phyloP scores from a whole-genome alignment of 2,113 vertebrate genomes.

The Bucco capensis region DNA sequence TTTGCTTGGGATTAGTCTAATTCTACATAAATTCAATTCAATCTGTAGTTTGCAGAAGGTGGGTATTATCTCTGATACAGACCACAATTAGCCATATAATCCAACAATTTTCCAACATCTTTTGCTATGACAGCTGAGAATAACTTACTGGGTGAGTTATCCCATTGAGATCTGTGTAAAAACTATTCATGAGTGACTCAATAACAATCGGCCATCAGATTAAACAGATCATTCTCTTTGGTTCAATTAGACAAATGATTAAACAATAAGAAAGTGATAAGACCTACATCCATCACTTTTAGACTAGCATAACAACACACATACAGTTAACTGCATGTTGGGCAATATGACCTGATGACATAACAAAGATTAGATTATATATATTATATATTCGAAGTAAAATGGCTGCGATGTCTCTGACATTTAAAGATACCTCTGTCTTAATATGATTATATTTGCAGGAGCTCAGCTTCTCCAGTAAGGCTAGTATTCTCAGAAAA shows the following conservation, averaged over 20 bases:
- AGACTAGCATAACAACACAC: background rate
- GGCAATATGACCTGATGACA: background rate
- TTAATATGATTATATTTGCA: background rate
- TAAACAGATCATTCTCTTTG: background rate
- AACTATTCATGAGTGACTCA: background rate
- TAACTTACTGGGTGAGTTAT: background rate
- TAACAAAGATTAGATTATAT: background rate
- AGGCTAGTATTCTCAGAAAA: background rate
- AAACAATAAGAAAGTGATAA: background rate
- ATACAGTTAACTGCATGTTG: background rate
- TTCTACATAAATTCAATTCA: slow-evolving; percentile 63
- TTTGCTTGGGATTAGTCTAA: slow-evolving; percentile 71
- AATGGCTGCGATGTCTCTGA: background rate
- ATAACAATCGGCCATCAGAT: background rate
- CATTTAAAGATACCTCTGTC: background rate
- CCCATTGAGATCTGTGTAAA: background rate
- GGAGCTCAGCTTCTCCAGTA: background rate
- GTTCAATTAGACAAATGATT: slow-evolving; percentile 26
- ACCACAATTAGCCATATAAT: background rate
- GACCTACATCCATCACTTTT: background rate
- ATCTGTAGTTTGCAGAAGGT: slow-evolving; percentile 63
- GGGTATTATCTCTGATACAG: background rate
- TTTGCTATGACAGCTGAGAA: background rate
- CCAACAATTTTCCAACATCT: background rate
- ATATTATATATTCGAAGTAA: background rate